phyloP scores from a whole-genome alignment of 2,797 vertebrate genomes.

The Morelia viridis region DNA sequence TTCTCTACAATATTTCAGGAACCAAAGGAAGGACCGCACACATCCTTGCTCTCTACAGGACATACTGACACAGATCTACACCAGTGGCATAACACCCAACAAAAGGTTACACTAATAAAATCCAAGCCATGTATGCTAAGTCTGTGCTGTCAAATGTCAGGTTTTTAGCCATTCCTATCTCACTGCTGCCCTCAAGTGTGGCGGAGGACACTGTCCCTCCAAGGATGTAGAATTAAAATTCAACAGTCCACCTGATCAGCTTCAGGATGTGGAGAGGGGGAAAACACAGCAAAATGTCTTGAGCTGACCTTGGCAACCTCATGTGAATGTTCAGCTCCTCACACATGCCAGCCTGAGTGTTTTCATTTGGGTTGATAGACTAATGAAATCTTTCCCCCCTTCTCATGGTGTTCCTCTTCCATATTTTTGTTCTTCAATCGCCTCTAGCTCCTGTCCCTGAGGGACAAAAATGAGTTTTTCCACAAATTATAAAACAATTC shows the following conservation, averaged over 20 bases:
- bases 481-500: not conserved
- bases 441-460: not conserved
- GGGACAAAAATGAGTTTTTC: not conserved
- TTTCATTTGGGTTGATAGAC: not conserved
- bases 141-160: too few species aligned
- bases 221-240: not conserved
- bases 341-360: not conserved
- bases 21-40: too few species aligned
- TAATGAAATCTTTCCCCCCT: not conserved
- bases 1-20: too few species aligned
- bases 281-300: not conserved
- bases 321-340: not conserved
- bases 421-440: not conserved
- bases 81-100: too few species aligned
- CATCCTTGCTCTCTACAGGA: too few species aligned
- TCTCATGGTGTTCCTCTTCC: not conserved
- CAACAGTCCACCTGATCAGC: not conserved
- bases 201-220: not conserved
- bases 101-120: too few species aligned
- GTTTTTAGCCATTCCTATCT: too few species aligned
- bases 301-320: not conserved
- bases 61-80: too few species aligned
- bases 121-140: too few species aligned
- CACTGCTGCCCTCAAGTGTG: not conserved
- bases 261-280: not conserved